phyloP scores from a whole-genome alignment of 2,888 invertebrate species.

The Mythimna lalbum region DNA sequence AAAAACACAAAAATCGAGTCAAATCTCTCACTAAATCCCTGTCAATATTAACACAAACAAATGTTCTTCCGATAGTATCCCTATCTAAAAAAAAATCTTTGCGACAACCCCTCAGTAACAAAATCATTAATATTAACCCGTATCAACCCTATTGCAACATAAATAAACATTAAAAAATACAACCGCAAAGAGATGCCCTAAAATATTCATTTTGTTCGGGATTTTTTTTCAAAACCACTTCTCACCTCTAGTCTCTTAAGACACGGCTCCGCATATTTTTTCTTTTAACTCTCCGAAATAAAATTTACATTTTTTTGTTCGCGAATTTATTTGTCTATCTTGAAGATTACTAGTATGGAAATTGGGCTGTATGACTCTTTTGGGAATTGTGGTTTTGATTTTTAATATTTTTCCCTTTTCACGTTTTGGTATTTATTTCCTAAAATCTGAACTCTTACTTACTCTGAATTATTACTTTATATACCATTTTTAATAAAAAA shows the following conservation, averaged over 20 bases:
- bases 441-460: neutral
- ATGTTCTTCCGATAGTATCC: conserved; percentile 60
- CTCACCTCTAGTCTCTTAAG: conserved; percentile 65
- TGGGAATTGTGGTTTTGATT: conserved; percentile 50
- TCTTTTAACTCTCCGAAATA: conserved; percentile 54
- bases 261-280: conserved; percentile 28
- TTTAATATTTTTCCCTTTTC: conserved; percentile 12
- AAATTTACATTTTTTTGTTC: conserved; percentile 68
- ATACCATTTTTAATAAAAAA: too few species aligned
- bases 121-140: conserved; percentile 69
- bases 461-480: neutral
- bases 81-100: conserved; percentile 57
- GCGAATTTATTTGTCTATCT: conserved; percentile 66
- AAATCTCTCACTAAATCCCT: conserved; percentile 34
- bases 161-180: conserved; percentile 69
- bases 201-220: conserved; percentile 64
- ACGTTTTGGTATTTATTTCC: neutral
- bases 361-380: conserved; percentile 52
- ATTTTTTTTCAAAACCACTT: conserved; percentile 66
- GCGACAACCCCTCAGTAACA: conserved; percentile 51
- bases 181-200: conserved; percentile 64
- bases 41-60: conserved; percentile 63
- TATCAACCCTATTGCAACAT: conserved; percentile 66
- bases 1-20: conserved; percentile 4
- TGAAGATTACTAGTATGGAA: conserved; percentile 66